These are phyloP conservation scores for Oplegnathus fasciatus DNA, from an alignment of 2,113 vertebrate species.

Conservation along the genomic window DNA sequence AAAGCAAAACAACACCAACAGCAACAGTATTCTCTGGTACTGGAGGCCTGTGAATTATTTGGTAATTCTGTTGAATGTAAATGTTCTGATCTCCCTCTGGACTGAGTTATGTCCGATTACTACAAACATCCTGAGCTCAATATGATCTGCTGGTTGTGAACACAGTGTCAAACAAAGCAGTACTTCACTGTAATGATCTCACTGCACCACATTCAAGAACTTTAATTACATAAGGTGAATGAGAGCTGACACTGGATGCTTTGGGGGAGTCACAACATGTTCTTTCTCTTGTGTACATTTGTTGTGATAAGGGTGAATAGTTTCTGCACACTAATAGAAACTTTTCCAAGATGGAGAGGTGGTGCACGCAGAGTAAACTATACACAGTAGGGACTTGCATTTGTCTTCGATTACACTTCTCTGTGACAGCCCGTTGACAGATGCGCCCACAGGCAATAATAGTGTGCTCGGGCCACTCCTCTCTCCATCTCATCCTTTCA, in stretches of 20 bases:
- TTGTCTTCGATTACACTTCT: constrained; percentile 53
- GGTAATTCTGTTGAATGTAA: constrained; percentile 39
- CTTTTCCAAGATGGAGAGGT: constrained; percentile 18
- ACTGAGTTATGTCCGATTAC: constrained; percentile 50
- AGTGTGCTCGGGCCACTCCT: constrained; percentile 38
- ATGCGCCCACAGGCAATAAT: constrained; percentile 34
- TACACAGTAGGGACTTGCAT: constrained; percentile 36
- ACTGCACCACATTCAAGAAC: constrained; percentile 23
- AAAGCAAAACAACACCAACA: constrained; percentile 20
- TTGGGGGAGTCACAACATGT: constrained; percentile 42
- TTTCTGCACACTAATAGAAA: constrained; percentile 24
- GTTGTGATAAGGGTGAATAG: constrained; percentile 49
- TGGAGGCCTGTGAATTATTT: constrained; percentile 55
- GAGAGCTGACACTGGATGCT: constrained; percentile 16
- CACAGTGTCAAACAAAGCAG: constrained; percentile 62
- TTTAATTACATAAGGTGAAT: constrained; percentile 34
- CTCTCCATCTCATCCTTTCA: constrained; percentile 43
- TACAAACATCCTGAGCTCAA: constrained; percentile 57
- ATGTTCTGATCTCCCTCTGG: constrained; percentile 53
- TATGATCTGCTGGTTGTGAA: constrained; percentile 48
- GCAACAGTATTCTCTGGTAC: neutral
- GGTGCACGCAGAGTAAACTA: constrained; percentile 21
- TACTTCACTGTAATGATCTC: constrained; percentile 45
- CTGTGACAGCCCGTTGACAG: constrained; percentile 62
- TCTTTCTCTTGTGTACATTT: constrained; percentile 46